Evolutionary conservation across 2,797 vertebrate genomes (phyloP).

Genomic region (Clarias fuscus): DNA sequence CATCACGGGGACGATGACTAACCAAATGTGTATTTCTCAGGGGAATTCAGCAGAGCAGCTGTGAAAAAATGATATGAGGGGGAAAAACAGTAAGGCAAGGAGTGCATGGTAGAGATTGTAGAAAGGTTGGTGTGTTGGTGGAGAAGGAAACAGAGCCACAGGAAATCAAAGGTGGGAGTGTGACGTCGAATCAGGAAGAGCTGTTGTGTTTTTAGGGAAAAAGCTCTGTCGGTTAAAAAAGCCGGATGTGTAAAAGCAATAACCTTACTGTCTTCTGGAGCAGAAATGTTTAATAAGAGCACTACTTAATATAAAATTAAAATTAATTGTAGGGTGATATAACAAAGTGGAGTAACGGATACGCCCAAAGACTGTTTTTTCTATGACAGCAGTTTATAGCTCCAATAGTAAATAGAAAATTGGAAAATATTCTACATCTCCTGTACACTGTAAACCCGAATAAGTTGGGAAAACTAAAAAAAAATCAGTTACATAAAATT

Average conservation of each 20-base stretch:
- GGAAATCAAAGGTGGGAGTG: conserved; percentile 42
- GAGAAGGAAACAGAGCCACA: conserved; percentile 34
- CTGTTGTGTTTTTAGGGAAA: neutral
- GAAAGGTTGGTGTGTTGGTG: neutral
- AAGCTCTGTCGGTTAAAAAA: neutral
- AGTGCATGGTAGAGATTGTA: neutral
- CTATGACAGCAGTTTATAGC: neutral
- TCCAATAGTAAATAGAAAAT: too few species aligned
- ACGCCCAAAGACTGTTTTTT: neutral
- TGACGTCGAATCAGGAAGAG: conserved; percentile 11
- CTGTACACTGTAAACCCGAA: too few species aligned
- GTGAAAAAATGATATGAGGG: neutral
- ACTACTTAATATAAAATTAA: neutral
- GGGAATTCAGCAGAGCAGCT: conserved; percentile 2
- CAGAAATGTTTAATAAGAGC: neutral
- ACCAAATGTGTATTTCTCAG: neutral
- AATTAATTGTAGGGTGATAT: neutral
- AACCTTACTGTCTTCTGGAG: neutral
- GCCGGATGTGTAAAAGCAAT: neutral
- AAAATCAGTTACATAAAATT: too few species aligned
- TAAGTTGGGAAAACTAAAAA: too few species aligned
- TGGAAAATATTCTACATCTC: neutral
- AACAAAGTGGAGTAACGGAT: neutral
- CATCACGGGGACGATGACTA: neutral
- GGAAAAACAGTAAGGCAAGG: neutral